Conservation (phyloP, 2,888 invertebrate genomes). For the Agrenia bidenticulata region DNA sequence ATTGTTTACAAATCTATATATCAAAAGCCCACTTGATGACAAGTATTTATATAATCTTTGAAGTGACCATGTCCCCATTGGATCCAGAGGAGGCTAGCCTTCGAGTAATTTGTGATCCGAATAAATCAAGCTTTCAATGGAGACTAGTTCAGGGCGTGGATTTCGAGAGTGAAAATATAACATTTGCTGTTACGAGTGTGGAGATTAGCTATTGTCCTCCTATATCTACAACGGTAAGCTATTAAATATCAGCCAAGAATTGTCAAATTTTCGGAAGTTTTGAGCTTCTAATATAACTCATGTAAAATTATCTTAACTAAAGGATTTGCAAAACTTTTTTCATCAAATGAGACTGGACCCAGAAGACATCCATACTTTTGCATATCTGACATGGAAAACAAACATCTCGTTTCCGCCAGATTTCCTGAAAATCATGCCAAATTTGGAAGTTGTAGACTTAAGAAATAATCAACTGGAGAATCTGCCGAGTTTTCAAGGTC, state of each 20-base stretch:
- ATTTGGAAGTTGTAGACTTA: constrained; percentile 43
- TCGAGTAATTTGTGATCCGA: constrained; percentile 38
- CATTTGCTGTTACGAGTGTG: constrained; percentile 37
- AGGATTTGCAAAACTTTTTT: constrained; percentile 42
- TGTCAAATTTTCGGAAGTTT: not conserved
- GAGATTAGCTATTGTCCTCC: constrained; percentile 42
- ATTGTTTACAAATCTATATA: too few relatives aligned
- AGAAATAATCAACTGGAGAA: constrained; percentile 32
- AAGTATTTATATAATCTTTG: too few relatives aligned
- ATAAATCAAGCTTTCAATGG: constrained; percentile 40
- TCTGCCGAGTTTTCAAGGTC: constrained; percentile 38
- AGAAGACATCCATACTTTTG: constrained; percentile 39
- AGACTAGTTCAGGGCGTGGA: constrained; percentile 41
- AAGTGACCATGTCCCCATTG: constrained; percentile 33
- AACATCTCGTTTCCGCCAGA: constrained; percentile 39
- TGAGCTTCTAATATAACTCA: not conserved
- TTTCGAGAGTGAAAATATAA: constrained; percentile 35
- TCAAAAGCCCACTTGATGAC: too few relatives aligned
- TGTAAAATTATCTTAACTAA: not conserved
- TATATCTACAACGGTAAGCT: constrained; percentile 28
- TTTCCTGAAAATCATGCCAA: constrained; percentile 40
- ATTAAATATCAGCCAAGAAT: not conserved
- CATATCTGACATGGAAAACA: constrained; percentile 31
- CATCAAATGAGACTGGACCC: constrained; percentile 40
- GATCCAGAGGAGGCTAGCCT: constrained; percentile 36